A percentile compares a stretch with the other conserved stretches of the same genome.
Conservation (phyloP, 2,888 invertebrate species). For the Deroplatys truncata region DNA sequence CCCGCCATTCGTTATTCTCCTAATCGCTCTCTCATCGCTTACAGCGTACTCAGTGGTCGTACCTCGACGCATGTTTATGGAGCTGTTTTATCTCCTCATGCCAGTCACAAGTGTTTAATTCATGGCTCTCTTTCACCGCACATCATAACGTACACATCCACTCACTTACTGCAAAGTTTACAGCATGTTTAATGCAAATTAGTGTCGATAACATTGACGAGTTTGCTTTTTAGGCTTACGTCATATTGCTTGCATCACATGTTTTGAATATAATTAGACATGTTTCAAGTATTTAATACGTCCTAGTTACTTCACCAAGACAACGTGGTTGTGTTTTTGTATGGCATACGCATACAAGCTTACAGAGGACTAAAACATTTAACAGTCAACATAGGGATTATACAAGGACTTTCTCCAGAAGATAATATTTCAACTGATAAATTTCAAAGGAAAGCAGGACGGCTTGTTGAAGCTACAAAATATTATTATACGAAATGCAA, state of each 20-base stretch:
- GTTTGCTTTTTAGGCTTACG: not conserved
- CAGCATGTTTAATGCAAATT: not conserved
- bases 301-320: too few relatives aligned
- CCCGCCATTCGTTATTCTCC: not conserved
- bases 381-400: too few relatives aligned
- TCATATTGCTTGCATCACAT: not conserved
- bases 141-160: not conserved
- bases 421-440: too few relatives aligned
- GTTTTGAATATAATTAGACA: not conserved
- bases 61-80: not conserved
- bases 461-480: too few relatives aligned
- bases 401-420: too few relatives aligned
- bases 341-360: too few relatives aligned
- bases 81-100: not conserved
- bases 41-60: not conserved
- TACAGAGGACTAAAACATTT: too few relatives aligned
- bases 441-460: too few relatives aligned
- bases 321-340: too few relatives aligned
- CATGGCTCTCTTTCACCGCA: not conserved
- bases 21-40: not conserved
- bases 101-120: not conserved
- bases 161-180: not conserved
- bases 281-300: not conserved
- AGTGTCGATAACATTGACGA: not conserved
- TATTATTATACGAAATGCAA: too few relatives aligned